Evolutionary conservation across 2,797 vertebrate genomes (phyloP).

Genomic region (Pampus argenteus): DNA sequence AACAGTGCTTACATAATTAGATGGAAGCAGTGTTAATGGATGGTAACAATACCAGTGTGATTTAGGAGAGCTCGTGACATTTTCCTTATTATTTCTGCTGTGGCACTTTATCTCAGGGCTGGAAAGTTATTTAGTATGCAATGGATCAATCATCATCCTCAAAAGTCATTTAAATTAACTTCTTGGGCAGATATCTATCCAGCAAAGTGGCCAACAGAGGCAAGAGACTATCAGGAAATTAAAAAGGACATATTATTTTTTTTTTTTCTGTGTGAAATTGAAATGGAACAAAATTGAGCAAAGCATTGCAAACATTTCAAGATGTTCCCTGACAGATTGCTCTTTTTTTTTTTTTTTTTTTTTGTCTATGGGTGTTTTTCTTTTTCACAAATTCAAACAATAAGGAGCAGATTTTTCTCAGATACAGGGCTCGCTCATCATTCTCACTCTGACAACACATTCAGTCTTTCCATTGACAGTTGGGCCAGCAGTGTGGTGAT

Average conservation of each 20-base stretch:
- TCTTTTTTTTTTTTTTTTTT: conserved; percentile 54
- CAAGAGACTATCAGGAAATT: conserved; percentile 80
- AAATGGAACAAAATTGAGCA: conserved; percentile 70
- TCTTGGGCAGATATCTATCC: conserved; percentile 77
- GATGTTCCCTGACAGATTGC: conserved; percentile 65
- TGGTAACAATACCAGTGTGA: conserved; percentile 56
- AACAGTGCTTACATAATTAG: conserved; percentile 62
- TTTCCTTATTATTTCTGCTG: conserved; percentile 66
- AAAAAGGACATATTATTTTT: conserved; percentile 69
- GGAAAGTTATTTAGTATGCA: conserved; percentile 78
- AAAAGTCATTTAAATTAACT: conserved; percentile 83
- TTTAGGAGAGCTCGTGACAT: conserved; percentile 65
- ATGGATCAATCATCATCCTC: conserved; percentile 75
- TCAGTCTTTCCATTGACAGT: conserved; percentile 39
- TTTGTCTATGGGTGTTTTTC: conserved; percentile 46
- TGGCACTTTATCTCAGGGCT: conserved; percentile 65
- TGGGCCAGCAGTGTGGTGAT: conserved; percentile 22
- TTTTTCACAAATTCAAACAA: conserved; percentile 59
- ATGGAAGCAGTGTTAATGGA: conserved; percentile 62
- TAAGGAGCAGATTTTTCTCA: conserved; percentile 26
- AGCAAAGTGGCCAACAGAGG: conserved; percentile 69
- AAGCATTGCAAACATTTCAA: conserved; percentile 60
- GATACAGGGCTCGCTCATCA: conserved; percentile 26
- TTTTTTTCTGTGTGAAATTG: conserved; percentile 62
- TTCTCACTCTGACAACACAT: conserved; percentile 33